phyloP scores from a whole-genome alignment of 2,888 invertebrate species.

The Notodonta dromedarius region DNA sequence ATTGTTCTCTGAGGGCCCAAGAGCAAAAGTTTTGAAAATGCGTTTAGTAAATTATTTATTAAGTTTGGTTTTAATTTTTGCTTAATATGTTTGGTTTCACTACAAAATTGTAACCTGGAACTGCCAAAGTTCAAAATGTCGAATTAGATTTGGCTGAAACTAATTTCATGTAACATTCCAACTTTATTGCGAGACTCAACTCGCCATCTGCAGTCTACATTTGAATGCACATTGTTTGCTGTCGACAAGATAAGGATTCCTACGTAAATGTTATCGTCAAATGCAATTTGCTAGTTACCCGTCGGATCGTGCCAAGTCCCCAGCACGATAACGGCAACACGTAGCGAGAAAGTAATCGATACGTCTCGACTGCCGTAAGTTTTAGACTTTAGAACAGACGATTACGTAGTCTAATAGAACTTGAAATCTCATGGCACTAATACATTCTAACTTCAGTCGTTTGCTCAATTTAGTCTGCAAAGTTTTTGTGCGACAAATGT shows the following conservation, averaged over 20 bases:
- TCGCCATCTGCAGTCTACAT: background rate
- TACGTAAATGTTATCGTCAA: conserved; percentile 21
- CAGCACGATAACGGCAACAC: conserved; percentile 30
- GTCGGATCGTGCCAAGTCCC: conserved; percentile 17
- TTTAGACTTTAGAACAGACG: conserved; percentile 32
- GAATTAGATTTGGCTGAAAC: background rate
- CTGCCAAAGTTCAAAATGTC: background rate
- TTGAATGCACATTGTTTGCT: conserved; percentile 4
- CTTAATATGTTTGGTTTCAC: background rate
- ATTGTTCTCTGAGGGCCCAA: no score
- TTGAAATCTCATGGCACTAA: conserved; percentile 12
- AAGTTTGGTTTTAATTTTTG: no score
- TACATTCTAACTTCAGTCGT: conserved; percentile 10
- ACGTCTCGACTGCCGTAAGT: conserved; percentile 44
- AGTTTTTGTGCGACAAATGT: conserved; percentile 20
- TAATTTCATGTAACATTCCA: background rate
- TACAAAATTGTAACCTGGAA: background rate
- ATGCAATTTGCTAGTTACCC: conserved; percentile 22
- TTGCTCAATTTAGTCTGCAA: conserved; percentile 14
- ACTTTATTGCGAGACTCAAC: background rate
- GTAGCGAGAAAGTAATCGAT: conserved; percentile 47
- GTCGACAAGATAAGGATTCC: conserved; percentile 18
- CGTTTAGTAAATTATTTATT: no score
- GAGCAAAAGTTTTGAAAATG: no score
- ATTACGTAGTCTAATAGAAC: conserved; percentile 23